Conservation (phyloP, 2,113 vertebrate genomes). For the Bubo scandiacus region DNA sequence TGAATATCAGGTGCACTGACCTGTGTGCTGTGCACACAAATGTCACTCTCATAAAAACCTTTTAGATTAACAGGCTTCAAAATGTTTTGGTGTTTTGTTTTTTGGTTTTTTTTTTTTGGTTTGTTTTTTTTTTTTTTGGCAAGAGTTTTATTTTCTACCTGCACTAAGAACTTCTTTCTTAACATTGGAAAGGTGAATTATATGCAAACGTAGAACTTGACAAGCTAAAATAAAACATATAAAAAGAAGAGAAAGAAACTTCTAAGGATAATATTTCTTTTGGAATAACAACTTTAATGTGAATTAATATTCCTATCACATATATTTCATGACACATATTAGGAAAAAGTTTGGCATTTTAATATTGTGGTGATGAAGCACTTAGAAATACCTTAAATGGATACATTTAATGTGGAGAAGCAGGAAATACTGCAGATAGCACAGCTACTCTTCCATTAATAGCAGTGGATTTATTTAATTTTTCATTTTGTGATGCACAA, state of each 20-base stretch:
- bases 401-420: background rate
- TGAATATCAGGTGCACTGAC: background rate
- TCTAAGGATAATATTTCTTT: background rate
- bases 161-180: background rate
- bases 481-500: background rate
- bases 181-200: background rate
- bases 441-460: background rate
- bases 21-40: background rate
- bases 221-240: background rate
- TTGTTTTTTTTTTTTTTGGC: background rate
- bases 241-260: background rate
- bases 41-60: background rate
- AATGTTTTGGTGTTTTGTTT: background rate
- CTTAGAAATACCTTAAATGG: background rate
- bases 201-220: background rate
- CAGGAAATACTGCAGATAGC: background rate
- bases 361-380: background rate
- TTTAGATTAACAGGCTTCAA: background rate
- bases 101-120: background rate
- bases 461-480: background rate
- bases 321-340: background rate
- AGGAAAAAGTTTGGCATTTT: background rate
- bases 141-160: background rate
- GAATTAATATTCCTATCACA: background rate
- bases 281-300: background rate